phyloP scores from a whole-genome alignment of 1,140 invertebrate genomes.

The Prorops nasuta region DNA sequence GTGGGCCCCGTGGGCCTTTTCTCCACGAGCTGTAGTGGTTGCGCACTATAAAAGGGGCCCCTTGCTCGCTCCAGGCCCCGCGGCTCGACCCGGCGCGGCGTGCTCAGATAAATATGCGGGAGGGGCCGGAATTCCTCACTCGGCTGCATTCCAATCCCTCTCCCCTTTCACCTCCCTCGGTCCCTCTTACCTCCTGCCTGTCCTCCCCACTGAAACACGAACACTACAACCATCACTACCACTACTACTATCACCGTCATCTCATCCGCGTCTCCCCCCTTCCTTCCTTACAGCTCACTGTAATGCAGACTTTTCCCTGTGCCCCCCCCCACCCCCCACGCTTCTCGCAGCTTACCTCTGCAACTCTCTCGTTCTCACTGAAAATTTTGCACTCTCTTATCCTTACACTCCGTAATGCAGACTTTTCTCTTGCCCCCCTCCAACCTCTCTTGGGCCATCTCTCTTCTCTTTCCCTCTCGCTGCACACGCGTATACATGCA shows the following conservation, averaged over 20 bases:
- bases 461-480: constrained; percentile 3
- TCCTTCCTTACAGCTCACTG: too few species aligned
- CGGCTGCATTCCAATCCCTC: constrained; percentile 51
- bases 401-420: constrained; percentile 19
- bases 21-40: too few species aligned
- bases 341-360: constrained; percentile 9
- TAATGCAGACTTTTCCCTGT: constrained; percentile 2
- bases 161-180: constrained; percentile 19
- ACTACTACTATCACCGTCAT: constrained; percentile 14
- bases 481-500: too few species aligned
- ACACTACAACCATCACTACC: constrained; percentile 9
- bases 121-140: constrained; percentile 57
- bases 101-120: constrained; percentile 57
- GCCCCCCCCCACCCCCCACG: constrained; percentile 10
- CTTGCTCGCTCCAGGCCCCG: constrained; percentile 26
- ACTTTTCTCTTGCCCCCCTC: constrained; percentile 6
- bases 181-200: constrained; percentile 4
- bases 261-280: constrained; percentile 13
- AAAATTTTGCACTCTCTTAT: too few species aligned
- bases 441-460: constrained; percentile 4
- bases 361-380: constrained; percentile 15
- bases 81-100: constrained; percentile 22
- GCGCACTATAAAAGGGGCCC: too few species aligned
- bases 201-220: constrained; percentile 6
- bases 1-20: too few species aligned